Percentiles rank a stretch among this genome's conserved stretches.
These are phyloP conservation scores for Melanogrammus aeglefinus DNA, from an alignment of 2,797 vertebrate species.

Conservation along the genomic window DNA sequence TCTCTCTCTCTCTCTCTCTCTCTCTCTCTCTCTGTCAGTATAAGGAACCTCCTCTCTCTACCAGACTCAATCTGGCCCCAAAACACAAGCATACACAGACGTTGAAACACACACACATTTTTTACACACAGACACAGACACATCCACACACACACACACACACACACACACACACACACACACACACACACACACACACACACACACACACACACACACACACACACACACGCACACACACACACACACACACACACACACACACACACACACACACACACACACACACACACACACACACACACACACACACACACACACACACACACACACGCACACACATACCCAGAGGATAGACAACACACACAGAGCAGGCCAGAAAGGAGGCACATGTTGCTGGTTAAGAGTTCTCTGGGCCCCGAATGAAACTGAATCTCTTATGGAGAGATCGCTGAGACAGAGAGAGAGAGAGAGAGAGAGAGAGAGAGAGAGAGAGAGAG, in stretches of 20 bases:
- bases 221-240: not conserved
- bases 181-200: slow-evolving; percentile 10
- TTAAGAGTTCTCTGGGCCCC: slow-evolving; percentile 65
- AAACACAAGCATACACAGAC: not conserved
- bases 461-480: no score
- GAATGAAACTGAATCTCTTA: slow-evolving; percentile 68
- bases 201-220: slow-evolving; percentile 21
- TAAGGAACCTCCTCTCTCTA: slow-evolving; percentile 53
- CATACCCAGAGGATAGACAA: slow-evolving; percentile 21
- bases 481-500: no score
- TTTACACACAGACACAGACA: slow-evolving; percentile 2
- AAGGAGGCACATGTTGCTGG: slow-evolving; percentile 73
- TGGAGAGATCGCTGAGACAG: slow-evolving; percentile 44
- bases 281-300: not conserved
- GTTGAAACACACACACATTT: no score
- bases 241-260: not conserved
- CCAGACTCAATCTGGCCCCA: slow-evolving; percentile 43
- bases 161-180: not conserved
- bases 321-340: slow-evolving; percentile 22
- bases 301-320: slow-evolving; percentile 2
- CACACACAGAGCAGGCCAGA: slow-evolving; percentile 37
- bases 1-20: not conserved
- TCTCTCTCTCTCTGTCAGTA: slow-evolving; percentile 23
- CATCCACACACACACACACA: slow-evolving; percentile 27
- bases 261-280: slow-evolving; percentile 31